Conservation (phyloP, 2,113 vertebrate genomes). For the Salvator merianae region DNA sequence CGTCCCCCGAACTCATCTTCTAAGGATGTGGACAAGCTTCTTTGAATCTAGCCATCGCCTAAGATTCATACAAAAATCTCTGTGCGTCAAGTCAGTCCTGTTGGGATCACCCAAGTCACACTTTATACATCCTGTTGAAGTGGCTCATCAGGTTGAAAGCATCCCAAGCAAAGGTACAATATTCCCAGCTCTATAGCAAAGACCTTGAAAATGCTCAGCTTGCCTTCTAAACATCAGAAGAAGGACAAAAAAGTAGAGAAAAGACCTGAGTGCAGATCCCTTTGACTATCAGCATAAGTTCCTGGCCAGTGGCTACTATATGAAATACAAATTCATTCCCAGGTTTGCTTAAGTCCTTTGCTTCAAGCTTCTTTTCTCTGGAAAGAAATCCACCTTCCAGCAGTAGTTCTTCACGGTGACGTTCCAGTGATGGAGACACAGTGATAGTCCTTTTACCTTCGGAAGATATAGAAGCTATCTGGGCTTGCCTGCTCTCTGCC, state of each 20-base stretch:
- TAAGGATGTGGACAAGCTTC: constrained; percentile 3
- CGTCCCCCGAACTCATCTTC: neutral
- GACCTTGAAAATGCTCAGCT: constrained; percentile 4
- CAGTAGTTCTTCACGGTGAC: constrained; percentile 45
- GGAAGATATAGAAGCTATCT: constrained; percentile 34
- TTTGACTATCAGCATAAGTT: neutral
- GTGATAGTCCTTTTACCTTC: constrained; percentile 18
- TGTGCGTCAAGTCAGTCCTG: constrained; percentile 18
- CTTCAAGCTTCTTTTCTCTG: constrained; percentile 41
- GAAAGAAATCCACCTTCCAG: constrained; percentile 50
- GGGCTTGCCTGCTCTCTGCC: constrained; percentile 41
- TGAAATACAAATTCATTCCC: neutral
- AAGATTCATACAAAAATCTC: constrained; percentile 53
- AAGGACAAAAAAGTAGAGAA: constrained; percentile 15
- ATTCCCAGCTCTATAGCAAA: constrained; percentile 53
- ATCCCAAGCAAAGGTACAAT: constrained; percentile 64
- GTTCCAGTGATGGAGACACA: constrained; percentile 35
- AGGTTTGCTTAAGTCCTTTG: constrained; percentile 23
- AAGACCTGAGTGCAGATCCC: constrained; percentile 31
- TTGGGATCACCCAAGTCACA: constrained; percentile 9
- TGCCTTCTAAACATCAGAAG: constrained; percentile 28
- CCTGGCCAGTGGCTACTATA: neutral
- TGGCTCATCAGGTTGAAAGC: constrained; percentile 26
- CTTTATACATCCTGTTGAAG: constrained; percentile 60
- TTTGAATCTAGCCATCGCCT: constrained; percentile 45